These are phyloP conservation scores for Tragelaphus strepsiceros DNA, from an alignment of 2,113 vertebrate genomes.

Conservation along the genomic window DNA sequence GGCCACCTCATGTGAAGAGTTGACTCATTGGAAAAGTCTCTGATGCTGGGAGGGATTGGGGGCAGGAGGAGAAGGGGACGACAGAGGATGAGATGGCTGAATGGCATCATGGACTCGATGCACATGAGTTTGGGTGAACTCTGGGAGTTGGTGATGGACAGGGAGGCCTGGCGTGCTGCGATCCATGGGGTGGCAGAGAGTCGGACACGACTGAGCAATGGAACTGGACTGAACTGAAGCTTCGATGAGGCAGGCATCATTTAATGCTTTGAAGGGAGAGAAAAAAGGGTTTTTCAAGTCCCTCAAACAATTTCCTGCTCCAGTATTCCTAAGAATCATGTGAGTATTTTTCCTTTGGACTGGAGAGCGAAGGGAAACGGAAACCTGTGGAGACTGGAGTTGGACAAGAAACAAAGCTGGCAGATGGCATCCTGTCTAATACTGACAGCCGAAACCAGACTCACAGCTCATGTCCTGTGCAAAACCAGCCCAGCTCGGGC, in stretches of 20 bases:
- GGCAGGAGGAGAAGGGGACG: no score
- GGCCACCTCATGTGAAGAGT: no score
- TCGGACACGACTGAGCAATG: no score
- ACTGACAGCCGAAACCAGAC: conserved; percentile 25
- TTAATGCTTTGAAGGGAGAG: conserved; percentile 38
- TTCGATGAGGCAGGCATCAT: conserved; percentile 28
- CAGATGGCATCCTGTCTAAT: conserved; percentile 34
- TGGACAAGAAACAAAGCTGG: conserved; percentile 58
- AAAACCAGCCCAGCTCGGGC: background rate
- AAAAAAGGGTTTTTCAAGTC: background rate
- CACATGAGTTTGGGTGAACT: no score
- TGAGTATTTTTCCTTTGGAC: conserved; percentile 32
- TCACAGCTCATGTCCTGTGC: background rate
- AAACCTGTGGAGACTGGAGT: conserved; percentile 40
- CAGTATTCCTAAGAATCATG: conserved; percentile 18
- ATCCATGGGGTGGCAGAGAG: no score
- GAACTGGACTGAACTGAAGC: background rate
- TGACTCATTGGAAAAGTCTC: no score
- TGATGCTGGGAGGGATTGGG: no score
- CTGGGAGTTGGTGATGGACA: no score
- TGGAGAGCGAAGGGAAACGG: conserved; percentile 47
- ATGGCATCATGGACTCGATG: no score
- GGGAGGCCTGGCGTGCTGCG: no score
- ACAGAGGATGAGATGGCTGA: no score
- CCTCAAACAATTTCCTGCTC: conserved; percentile 40